Conservation (phyloP, 2,113 vertebrate species). For the Hucho hucho region DNA sequence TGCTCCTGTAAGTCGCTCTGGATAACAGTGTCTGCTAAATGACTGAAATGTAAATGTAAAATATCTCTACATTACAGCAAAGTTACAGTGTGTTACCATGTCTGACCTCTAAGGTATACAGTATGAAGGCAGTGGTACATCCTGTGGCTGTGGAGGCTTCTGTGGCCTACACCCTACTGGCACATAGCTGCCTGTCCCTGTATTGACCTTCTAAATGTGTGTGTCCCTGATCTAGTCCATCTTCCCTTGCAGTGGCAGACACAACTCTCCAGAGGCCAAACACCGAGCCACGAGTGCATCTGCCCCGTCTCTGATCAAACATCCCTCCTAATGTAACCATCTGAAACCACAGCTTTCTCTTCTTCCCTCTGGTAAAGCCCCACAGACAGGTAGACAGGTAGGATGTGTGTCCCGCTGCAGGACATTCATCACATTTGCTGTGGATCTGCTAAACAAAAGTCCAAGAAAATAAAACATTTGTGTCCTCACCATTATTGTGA, state of each 20-base stretch:
- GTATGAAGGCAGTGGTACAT: neutral
- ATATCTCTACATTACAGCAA: too few relatives aligned
- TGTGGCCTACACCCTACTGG: neutral
- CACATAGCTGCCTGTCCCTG: neutral
- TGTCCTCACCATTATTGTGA: constrained; percentile 62
- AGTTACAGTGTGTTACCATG: neutral
- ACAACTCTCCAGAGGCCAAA: constrained; percentile 59
- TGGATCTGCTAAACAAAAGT: constrained; percentile 43
- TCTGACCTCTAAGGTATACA: neutral
- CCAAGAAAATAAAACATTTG: constrained; percentile 59
- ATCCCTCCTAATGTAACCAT: constrained; percentile 50
- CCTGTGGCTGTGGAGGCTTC: too few relatives aligned
- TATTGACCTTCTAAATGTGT: constrained; percentile 4
- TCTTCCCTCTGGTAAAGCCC: neutral
- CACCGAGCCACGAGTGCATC: constrained; percentile 42
- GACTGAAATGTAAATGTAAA: too few relatives aligned
- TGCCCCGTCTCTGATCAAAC: constrained; percentile 60
- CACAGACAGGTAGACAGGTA: constrained; percentile 40
- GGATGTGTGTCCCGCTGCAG: constrained; percentile 39
- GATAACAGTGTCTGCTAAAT: too few relatives aligned
- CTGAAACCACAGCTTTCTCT: neutral
- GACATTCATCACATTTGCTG: constrained; percentile 60
- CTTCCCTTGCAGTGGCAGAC: constrained; percentile 41
- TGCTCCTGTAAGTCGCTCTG: too few relatives aligned
- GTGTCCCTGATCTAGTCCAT: constrained; percentile 28